Conservation (phyloP, 2,888 invertebrate species). For the Agrilus biguttatus region DNA sequence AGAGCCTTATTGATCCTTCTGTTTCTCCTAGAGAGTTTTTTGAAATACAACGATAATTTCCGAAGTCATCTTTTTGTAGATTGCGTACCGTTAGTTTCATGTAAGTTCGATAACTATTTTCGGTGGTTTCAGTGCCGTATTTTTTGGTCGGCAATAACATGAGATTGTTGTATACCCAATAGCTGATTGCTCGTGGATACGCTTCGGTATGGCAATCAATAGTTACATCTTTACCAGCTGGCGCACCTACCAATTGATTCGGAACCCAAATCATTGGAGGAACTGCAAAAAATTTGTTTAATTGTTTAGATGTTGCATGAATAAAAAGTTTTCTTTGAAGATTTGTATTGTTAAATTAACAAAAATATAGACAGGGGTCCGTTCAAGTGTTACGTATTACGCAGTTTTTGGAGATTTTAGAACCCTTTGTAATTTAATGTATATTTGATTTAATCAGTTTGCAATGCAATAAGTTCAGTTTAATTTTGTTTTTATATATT, state of each 20-base stretch:
- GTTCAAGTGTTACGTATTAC: too few relatives aligned
- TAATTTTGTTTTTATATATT: too few relatives aligned
- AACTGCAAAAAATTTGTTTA: slow-evolving; percentile 41
- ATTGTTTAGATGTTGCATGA: too few relatives aligned
- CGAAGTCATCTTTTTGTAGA: slow-evolving; percentile 72
- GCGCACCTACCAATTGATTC: slow-evolving; percentile 84
- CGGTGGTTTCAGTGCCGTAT: slow-evolving; percentile 68
- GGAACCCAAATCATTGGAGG: slow-evolving; percentile 92
- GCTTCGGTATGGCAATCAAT: slow-evolving; percentile 90
- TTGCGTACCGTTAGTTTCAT: slow-evolving; percentile 81
- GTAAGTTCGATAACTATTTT: slow-evolving; percentile 78
- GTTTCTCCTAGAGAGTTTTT: slow-evolving; percentile 90
- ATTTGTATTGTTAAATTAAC: too few relatives aligned
- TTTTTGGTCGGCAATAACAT: slow-evolving; percentile 84
- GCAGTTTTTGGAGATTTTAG: too few relatives aligned
- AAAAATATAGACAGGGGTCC: too few relatives aligned
- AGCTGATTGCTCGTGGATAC: slow-evolving; percentile 80
- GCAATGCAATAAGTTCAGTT: too few relatives aligned
- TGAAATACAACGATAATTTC: slow-evolving; percentile 83
- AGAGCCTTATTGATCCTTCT: slow-evolving; percentile 81
- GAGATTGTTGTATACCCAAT: slow-evolving; percentile 82
- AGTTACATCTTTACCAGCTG: slow-evolving; percentile 78
- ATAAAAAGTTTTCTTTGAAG: too few relatives aligned
- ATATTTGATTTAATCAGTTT: too few relatives aligned
- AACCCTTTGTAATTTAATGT: too few relatives aligned